Evolutionary conservation across 2,113 vertebrate genomes (phyloP), one percentile per base, ranked within the genome.

Genomic region (Ammospiza nelsoni): DNA sequence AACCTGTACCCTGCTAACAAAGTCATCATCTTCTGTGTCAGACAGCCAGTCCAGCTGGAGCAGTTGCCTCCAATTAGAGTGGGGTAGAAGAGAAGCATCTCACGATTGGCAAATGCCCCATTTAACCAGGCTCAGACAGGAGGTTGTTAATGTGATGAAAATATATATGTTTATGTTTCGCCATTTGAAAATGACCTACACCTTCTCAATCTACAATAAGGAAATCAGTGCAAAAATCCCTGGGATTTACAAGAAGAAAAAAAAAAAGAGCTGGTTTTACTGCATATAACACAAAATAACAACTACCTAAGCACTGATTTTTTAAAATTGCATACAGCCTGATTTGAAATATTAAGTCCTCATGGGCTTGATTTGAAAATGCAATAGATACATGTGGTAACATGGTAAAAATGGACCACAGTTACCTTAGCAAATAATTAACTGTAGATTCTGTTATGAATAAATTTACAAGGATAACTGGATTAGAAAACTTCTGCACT

Each of bases 341-440:
- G 55, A 59, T 72, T 52, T 87, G 31, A 49, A 65, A 75, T 8
- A 3, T 58, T 86, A 75, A 59, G 84, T 81, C 43, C 29, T 54
- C 35, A n/a, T 0, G 2, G 22, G 27, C 9, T 71, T 41, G 28
- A 57, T 88, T 90, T 59, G 51, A 87, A 86, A 93, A 83, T 46
- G 52, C 29, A 69, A 24, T 18, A 87, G 59, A 67, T 73, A 17
- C 10, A 37, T 5, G 1, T 21, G 63, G 71, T 61, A 83, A 71
- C 13, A 4, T 25, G 48, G 67, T 67, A 77, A 91, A 93, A 88
- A 74, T 16, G 75, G 59, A 63, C 29, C 2, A 2, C 57, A 93
- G 78, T 86, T 95, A 84, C 74, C 65, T 77, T 86, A 77, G 78
- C 52, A 88, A 91, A 93, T 78, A 83, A 94, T 95, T 91, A 90